phyloP scores from a whole-genome alignment of 2,888 invertebrate genomes.

The Barypeithes pellucidus region DNA sequence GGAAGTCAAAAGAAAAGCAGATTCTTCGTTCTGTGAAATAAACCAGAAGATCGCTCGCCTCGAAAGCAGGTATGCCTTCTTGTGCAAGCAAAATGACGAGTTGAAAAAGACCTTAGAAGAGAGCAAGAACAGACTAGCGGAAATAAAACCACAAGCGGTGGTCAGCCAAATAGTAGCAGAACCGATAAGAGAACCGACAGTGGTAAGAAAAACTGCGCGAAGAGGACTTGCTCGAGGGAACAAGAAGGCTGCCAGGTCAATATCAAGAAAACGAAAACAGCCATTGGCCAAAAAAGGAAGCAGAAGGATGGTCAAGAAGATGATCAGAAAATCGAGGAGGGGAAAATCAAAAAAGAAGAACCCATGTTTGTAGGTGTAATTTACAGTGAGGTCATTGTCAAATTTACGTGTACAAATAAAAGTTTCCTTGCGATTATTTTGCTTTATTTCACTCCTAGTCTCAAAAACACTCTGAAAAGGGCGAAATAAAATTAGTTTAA shows the following conservation, averaged over 20 bases:
- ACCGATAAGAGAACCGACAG: not conserved
- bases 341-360: conserved; percentile 7
- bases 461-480: no score
- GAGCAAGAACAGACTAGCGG: conserved; percentile 8
- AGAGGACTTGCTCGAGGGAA: not conserved
- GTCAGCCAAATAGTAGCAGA: not conserved
- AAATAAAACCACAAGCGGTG: not conserved
- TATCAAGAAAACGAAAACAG: not conserved
- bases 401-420: not conserved
- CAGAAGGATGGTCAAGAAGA: not conserved
- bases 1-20: conserved; percentile 34
- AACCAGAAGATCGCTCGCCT: conserved; percentile 35
- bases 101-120: conserved; percentile 27
- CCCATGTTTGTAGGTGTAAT: not conserved
- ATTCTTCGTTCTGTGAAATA: conserved; percentile 25
- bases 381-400: not conserved
- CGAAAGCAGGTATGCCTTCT: conserved; percentile 27
- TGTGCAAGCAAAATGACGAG: conserved; percentile 31
- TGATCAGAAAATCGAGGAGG: not conserved
- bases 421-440: not conserved
- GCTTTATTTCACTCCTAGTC: no score
- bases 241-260: not conserved
- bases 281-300: not conserved
- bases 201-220: not conserved
- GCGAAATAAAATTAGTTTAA: no score